Base-by-base conservation (phyloP, 2,113 vertebrate genomes). In the Chlamydotis undulata region DNA sequence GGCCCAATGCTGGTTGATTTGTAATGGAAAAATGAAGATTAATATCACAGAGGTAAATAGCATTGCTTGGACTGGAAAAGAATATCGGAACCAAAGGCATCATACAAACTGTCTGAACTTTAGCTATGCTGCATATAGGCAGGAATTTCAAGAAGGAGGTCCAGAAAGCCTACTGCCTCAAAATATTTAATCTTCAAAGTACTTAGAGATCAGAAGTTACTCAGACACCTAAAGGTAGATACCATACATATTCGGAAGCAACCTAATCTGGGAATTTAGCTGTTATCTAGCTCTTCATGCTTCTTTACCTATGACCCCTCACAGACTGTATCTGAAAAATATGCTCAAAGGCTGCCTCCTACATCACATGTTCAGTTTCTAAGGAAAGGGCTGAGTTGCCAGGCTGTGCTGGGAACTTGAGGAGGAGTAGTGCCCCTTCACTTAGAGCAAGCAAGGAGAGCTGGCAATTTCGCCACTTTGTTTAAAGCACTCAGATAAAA, bases 371-470 rank as follows among this genome's bases (percentile, higher is more conserved):
- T 56, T 87, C 33, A 5, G 25, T 73, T 76, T 68, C 26, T 57
- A 69, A 68, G 57, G 43, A 52, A 78, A 68, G 16, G 43, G 13
- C 17, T 50, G 37, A 50, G 26, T 61, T 65, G 14, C 49, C 41
- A 19, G 19, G 28, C 63, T 2, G 0, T 31, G 39, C 21, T 0
- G 0, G 56, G 47, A 82, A 33, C 14, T 0, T 63, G 57, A 15
- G 49, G 14, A 85, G 21, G 16, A 92, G 41, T 8, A 57, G 23
- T 24, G 25, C 19, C 63, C 25, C 47, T 14, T 37, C 55, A 53
- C 41, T 45, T 68, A 55, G 31, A 83, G 18, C 18, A 53, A 55
- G 45, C 31, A 83, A 78, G 47, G 24, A 55, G 9, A 77, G 23
- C 23, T 6, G 6, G 43, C 16, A 3, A 70, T 74, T 77, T 35